Conservation (phyloP, 1,140 invertebrate species). For the Trissolcus basalis region DNA sequence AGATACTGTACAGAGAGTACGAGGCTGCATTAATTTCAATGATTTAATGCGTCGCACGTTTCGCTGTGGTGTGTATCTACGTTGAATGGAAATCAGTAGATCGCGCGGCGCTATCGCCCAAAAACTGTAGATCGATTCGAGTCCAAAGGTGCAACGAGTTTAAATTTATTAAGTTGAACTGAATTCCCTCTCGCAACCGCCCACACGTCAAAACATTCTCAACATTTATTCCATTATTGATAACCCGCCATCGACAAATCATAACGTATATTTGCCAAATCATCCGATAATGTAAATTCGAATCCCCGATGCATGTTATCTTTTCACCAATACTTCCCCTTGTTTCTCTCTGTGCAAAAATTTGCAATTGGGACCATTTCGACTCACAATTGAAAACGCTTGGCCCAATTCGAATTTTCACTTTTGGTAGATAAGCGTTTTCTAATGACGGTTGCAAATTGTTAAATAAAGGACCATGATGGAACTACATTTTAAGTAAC, state of each 20-base stretch:
- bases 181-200: conserved; percentile 1
- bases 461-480: too few relatives aligned
- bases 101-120: conserved; percentile 53
- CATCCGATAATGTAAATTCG: background rate
- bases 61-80: conserved; percentile 65
- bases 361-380: too few relatives aligned
- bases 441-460: too few relatives aligned
- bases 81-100: conserved; percentile 74
- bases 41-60: conserved; percentile 74
- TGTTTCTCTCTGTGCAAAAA: too few relatives aligned
- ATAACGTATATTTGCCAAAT: conserved; percentile 17
- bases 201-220: conserved; percentile 29
- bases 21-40: conserved; percentile 76
- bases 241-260: conserved; percentile 19
- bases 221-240: conserved; percentile 45
- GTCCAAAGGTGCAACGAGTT: conserved; percentile 41
- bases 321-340: background rate
- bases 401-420: too few relatives aligned
- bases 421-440: too few relatives aligned
- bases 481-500: too few relatives aligned
- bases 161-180: conserved; percentile 50
- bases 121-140: conserved; percentile 46
- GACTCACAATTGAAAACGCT: too few relatives aligned
- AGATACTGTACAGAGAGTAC: conserved; percentile 73
- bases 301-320: background rate